phyloP scores from a whole-genome alignment of 2,113 vertebrate species.

The Orycteropus afer region DNA sequence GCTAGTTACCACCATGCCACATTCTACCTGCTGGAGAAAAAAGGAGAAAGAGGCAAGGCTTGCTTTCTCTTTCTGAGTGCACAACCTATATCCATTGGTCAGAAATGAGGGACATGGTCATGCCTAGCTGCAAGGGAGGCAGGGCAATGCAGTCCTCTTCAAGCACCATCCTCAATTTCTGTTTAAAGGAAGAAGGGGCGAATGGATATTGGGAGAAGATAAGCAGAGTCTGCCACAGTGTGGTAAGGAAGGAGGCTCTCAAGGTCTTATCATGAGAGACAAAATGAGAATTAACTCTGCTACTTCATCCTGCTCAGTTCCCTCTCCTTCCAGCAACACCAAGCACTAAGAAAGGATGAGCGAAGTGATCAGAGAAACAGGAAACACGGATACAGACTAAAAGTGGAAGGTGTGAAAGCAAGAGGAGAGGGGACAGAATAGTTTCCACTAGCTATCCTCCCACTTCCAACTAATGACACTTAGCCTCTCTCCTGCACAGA shows the following conservation, averaged over 20 bases:
- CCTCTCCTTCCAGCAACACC: not conserved
- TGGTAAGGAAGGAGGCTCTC: not conserved
- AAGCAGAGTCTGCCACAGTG: not conserved
- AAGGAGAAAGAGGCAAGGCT: not conserved
- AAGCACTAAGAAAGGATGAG: not conserved
- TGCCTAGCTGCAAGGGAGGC: not conserved
- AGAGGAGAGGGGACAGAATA: not conserved
- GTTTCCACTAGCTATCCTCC: not conserved
- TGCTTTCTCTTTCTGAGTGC: not conserved
- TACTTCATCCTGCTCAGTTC: not conserved
- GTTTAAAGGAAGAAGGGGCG: not conserved
- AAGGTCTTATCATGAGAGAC: not conserved
- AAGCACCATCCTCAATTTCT: not conserved
- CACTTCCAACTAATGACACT: not conserved
- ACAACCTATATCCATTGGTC: not conserved
- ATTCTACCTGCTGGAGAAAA: not conserved
- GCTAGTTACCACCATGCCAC: not conserved
- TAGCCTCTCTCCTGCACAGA: not conserved
- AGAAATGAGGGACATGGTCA: no score
- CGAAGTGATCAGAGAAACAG: not conserved
- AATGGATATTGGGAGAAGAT: not conserved
- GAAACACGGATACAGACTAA: not conserved
- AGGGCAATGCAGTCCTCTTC: not conserved
- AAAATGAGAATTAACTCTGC: not conserved
- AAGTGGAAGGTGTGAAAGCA: not conserved